phyloP scores from a whole-genome alignment of 2,797 vertebrate species.

The Chrysocyon brachyurus region DNA sequence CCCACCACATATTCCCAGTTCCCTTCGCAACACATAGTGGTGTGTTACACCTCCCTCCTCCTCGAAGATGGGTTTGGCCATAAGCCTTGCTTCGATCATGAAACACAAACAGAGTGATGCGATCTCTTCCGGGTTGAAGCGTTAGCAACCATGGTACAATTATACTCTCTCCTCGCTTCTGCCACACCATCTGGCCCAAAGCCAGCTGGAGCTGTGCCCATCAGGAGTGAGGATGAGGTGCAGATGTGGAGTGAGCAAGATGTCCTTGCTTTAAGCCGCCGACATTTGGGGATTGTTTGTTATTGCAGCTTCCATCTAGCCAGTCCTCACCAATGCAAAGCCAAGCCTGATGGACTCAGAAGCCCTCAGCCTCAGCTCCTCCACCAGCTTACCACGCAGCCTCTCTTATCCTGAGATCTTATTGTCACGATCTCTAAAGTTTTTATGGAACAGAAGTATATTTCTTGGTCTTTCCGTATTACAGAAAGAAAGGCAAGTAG shows the following conservation, averaged over 20 bases:
- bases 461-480: neutral
- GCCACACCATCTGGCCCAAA: neutral
- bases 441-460: neutral
- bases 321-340: neutral
- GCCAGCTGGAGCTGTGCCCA: neutral
- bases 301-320: neutral
- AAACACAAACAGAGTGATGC: neutral
- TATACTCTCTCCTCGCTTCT: neutral
- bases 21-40: neutral
- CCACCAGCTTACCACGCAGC: neutral
- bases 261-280: neutral
- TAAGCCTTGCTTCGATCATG: neutral
- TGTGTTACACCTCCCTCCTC: neutral
- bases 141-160: neutral
- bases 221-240: neutral
- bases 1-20: neutral
- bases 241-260: neutral
- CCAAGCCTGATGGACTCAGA: neutral
- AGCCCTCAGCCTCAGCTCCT: neutral
- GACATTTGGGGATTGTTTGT: neutral
- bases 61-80: neutral
- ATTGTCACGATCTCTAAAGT: neutral
- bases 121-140: neutral
- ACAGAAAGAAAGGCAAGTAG: neutral
- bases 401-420: neutral